Evolutionary conservation across 2,888 invertebrate species (phyloP), one percentile per base, ranked within the genome.

Genomic region (Trichopria drosophilae): DNA sequence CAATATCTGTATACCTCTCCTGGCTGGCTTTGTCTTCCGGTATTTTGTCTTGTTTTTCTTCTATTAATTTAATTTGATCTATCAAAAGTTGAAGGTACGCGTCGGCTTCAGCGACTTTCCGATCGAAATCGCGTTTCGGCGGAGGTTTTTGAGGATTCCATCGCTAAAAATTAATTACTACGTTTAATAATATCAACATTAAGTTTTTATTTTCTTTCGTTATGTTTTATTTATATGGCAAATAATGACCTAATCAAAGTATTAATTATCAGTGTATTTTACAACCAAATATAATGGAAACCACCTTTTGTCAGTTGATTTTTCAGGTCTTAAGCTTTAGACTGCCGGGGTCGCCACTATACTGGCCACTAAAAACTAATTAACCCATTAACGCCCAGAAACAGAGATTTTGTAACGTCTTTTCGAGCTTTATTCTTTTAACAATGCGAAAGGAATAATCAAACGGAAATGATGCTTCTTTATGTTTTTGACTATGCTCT

Each of bases 31-130:
- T 68, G 10, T 68, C 64, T 20, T 66, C 34, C 10, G 3, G 10
- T 1, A 15, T 67, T 13, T 64, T 56, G 6, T 58, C 60, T 44
- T 68, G 66, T 32, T 74, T 73, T 22, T 58, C 57, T 53, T 74
- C 68, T 45, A 80, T 79, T 70, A 88, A 88, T 76, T 86, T 84
- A 43, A 91, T 88, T 76, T 96, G 92, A 66, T 94, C 93, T 59
- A 98, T 97, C 80, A 98, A 86, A 58, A 97, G 82, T 79, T 96
- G 95, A 51, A 98, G 82, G 77, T 96, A 97, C 15, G 92, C 92
- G 79, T 98, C 97, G 0, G 97, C 94, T 79, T 98, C 97, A 0
- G 91, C 84, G 45, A 98, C 85, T 72, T 94, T 89, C 51, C 88
- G 85, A 77, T 96, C 94, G 73, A 92, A 88, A 44, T 75, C 73